Percentiles rank a stretch among this genome's conserved stretches.
Evolutionary conservation across 2,113 vertebrate species (phyloP).

Genomic region (Halcyon malimbica): DNA sequence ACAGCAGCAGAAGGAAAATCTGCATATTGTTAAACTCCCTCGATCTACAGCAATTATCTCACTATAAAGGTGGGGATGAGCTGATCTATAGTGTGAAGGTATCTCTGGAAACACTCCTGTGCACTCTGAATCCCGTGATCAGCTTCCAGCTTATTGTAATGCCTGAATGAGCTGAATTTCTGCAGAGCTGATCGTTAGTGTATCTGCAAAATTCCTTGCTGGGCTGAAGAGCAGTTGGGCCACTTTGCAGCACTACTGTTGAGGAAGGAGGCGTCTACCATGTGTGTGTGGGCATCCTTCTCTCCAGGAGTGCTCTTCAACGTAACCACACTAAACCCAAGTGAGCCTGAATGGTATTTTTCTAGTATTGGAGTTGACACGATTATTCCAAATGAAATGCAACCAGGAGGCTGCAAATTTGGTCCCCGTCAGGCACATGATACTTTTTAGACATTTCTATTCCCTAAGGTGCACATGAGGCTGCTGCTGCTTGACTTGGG

Average conservation of each 20-base stretch:
- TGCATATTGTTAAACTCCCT: background rate
- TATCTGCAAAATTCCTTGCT: background rate
- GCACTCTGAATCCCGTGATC: background rate
- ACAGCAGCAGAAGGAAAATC: background rate
- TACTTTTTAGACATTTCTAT: background rate
- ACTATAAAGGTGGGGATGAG: background rate
- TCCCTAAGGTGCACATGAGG: background rate
- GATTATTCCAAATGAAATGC: background rate
- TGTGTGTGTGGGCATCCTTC: background rate
- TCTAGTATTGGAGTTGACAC: accelerated
- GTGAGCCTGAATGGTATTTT: background rate
- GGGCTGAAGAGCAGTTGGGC: background rate
- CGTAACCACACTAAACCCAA: background rate
- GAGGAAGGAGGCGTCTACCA: background rate
- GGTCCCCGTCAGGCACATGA: accelerated
- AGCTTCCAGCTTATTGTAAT: background rate
- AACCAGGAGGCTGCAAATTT: background rate
- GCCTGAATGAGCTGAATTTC: background rate
- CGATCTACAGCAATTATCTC: background rate
- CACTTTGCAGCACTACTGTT: background rate
- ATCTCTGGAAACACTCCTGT: background rate
- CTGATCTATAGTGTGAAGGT: background rate
- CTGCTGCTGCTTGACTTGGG: background rate
- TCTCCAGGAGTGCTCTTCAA: background rate
- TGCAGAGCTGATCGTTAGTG: background rate